Base-by-base conservation (phyloP, 1,140 invertebrate species). In the Polypedilum pembai region DNA sequence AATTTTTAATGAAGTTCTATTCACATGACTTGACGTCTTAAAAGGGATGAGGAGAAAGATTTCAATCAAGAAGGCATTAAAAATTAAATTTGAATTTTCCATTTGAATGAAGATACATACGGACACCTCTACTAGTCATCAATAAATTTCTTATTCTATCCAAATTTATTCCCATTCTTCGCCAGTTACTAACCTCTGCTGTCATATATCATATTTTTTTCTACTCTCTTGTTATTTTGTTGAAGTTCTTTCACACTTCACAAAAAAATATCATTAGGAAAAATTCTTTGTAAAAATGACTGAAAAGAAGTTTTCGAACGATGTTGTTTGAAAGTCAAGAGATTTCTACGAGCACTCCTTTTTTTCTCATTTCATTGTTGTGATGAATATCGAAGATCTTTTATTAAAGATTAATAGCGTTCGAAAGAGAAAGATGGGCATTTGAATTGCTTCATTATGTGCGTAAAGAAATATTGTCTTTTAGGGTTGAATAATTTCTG, bases 21-120 rank as follows among this genome's bases (percentile, higher is more conserved):
- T 56, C 45, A 56, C 3, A 3, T 56, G 45, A 17, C 45, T 17
- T 12, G n/a, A 17, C 10, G 45, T 15, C 24, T 33, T 33, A 33
- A 33, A 33, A 33, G 24, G 24, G 24, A 33, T 3, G 8, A 56
- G 10, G 45, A 12, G 45, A 56, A 69, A 20, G 65, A 69, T 69
- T 69, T 18, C 65, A 69, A 69, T 69, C 65, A 69, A 69, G 12
- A 69, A 69, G 20, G 65, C 65, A 69, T 69, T 69, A 69, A 69
- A 69, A 69, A 18, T 21, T 18, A 69, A 69, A 69, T 69, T 69
- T n/a, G 18, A n/a, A 8, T 56, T 69, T 69, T 69, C 65, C 17
- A 18, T 69, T 69, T 69, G 17, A 69, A 69, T 69, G 17, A 33
- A 33, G 45, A 56, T n/a, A 56, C 45, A 56, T 12, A 56, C 45